Base-by-base conservation (phyloP, 2,113 vertebrate genomes). In the Sapajus apella region DNA sequence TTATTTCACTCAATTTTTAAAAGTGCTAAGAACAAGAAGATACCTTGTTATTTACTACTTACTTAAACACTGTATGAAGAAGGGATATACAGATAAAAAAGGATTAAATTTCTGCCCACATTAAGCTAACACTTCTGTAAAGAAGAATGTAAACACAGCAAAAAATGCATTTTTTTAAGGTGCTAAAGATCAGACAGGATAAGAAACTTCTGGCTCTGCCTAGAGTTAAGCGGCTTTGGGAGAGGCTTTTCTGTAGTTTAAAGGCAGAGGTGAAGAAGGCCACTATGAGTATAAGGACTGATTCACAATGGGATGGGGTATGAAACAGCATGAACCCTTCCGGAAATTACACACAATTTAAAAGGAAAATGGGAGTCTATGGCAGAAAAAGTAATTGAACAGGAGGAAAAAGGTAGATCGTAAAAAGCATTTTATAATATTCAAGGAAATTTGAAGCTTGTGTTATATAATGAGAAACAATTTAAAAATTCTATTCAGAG, bases 241-340 rank as follows among this genome's bases (percentile, higher is more conserved):
- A 77, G 56, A 61, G 35, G 1, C 0, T 93, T 80, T 32, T 0
- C 47, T 35, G 18, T n/a, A 61, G 1, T 70, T 45, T 77, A 45
- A 85, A 61, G 43, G 25, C 43, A 52, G n/a, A 87, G 50, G 18
- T 32, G 45, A 93, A 20, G 64, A 76, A 68, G 37, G 8, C 6
- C 30, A 13, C n/a, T 73, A 50, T 68, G 58, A 2, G 12, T 16
- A 61, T 35, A 61, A 8, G 35, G 32, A 25, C 7, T 50, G 2
- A 25, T 32, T 11, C 21, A 4, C 21, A 45, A 0, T 25, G 68
- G 2, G 3, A 13, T 23, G 18, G 23, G 14, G 2, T 30, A 20
- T 56, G 18, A 8, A 40, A 7, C 13, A 10, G 10, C 11, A 0
- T 0, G 2, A n/a, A 17, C 6, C 2, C 27, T 16, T 43, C 21